Evolutionary conservation across 2,888 invertebrate species (phyloP).

Genomic region (Ichneumoninae sp.): DNA sequence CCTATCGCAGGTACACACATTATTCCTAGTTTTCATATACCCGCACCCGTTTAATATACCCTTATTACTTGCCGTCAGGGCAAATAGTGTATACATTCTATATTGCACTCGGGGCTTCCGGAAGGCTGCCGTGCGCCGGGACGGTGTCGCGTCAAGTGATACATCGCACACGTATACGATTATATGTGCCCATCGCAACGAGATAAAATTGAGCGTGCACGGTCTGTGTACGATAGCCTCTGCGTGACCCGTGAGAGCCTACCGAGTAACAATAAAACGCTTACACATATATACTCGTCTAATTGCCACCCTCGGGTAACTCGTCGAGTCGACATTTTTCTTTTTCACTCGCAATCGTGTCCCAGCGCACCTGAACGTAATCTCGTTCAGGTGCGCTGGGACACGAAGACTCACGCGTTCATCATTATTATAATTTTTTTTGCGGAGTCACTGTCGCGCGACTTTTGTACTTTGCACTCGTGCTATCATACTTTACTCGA

Average conservation of each 20-base stretch:
- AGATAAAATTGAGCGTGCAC: background rate
- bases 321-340: too few species aligned
- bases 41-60: conserved; percentile 1
- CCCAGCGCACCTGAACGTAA: too few species aligned
- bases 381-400: background rate
- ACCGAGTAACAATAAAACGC: conserved; percentile 42
- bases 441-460: too few species aligned
- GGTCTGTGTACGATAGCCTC: conserved; percentile 12
- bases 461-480: background rate
- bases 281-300: conserved; percentile 31
- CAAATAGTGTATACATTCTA: conserved; percentile 1
- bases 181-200: background rate
- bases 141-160: conserved; percentile 25
- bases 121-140: conserved; percentile 11
- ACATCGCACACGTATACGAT: conserved; percentile 1
- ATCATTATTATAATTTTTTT: background rate
- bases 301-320: conserved; percentile 28
- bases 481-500: background rate
- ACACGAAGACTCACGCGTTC: background rate
- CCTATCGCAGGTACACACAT: background rate
- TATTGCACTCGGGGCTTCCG: conserved; percentile 34
- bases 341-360: background rate
- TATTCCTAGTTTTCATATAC: background rate
- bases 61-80: conserved; percentile 20
- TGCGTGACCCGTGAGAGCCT: conserved; percentile 18